These are phyloP conservation scores for Istiophorus platypterus DNA, from an alignment of 2,113 vertebrate species.

Conservation along the genomic window DNA sequence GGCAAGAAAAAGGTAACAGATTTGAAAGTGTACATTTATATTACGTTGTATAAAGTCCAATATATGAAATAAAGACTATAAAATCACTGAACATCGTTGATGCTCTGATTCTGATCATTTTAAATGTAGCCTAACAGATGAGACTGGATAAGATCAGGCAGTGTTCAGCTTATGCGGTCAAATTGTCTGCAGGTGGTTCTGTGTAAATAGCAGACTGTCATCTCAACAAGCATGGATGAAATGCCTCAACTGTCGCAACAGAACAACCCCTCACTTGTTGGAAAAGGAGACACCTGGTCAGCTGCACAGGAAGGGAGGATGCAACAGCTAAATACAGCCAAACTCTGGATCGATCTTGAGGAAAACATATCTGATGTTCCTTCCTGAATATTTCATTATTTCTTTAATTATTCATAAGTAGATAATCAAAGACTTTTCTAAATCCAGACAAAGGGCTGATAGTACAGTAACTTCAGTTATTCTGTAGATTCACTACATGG, in stretches of 20 bases:
- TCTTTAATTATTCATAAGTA: not conserved
- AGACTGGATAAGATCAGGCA: conserved; percentile 18
- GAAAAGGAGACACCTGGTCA: conserved; percentile 70
- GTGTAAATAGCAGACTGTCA: conserved; percentile 55
- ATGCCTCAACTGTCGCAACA: conserved; percentile 66
- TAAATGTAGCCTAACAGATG: conserved; percentile 13
- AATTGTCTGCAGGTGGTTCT: conserved; percentile 74
- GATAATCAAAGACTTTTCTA: not conserved
- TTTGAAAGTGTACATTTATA: conserved; percentile 3
- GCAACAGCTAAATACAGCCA: conserved; percentile 12
- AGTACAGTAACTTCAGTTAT: not conserved
- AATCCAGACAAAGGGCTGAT: not conserved
- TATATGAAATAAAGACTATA: conserved; percentile 4
- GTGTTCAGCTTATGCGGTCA: conserved; percentile 30
- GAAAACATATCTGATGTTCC: not conserved
- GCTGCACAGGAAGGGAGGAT: conserved; percentile 11
- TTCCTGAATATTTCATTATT: not conserved
- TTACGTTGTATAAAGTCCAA: not conserved
- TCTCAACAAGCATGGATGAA: conserved; percentile 41
- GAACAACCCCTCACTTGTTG: conserved; percentile 43
- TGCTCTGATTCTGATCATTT: conserved; percentile 22
- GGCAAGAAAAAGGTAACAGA: not conserved
- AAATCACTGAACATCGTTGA: conserved; percentile 8
- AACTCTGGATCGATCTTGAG: not conserved
- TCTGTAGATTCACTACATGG: not conserved